phyloP scores from a whole-genome alignment of 2,797 vertebrate species.

The Syngnathus rostellatus region DNA sequence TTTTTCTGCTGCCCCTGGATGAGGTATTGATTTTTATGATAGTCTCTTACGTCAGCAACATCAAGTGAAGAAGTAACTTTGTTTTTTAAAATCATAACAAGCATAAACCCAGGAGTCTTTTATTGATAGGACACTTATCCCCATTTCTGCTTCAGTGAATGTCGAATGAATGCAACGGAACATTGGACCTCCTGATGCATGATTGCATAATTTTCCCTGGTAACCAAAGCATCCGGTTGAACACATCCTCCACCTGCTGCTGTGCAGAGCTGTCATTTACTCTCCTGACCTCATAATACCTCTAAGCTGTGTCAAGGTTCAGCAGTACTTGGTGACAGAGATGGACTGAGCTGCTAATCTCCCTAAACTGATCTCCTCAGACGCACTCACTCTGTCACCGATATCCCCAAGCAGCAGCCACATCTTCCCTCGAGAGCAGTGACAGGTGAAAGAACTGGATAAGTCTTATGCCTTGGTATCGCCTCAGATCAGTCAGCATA shows the following conservation, averaged over 20 bases:
- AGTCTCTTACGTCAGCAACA: slow-evolving; percentile 23
- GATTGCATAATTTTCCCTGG: slow-evolving; percentile 26
- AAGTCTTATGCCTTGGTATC: slow-evolving; percentile 57
- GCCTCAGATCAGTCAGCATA: slow-evolving; percentile 47
- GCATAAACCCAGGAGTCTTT: slow-evolving; percentile 11
- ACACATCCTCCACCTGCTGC: slow-evolving; percentile 18
- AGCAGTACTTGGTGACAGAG: slow-evolving; percentile 53
- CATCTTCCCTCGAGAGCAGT: slow-evolving; percentile 53
- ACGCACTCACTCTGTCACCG: slow-evolving; percentile 62
- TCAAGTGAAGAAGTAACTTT: slow-evolving; percentile 2
- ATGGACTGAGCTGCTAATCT: slow-evolving; percentile 68
- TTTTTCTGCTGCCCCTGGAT: slow-evolving; percentile 33
- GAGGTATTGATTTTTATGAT: slow-evolving; percentile 49
- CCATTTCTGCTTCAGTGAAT: slow-evolving; percentile 18
- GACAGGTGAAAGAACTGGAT: slow-evolving; percentile 63
- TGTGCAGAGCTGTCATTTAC: slow-evolving; percentile 40
- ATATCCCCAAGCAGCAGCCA: slow-evolving; percentile 53
- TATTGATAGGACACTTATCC: background rate
- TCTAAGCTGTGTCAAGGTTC: slow-evolving; percentile 61
- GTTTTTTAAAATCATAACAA: slow-evolving; percentile 1
- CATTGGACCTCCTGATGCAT: slow-evolving; percentile 8
- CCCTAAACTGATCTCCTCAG: slow-evolving; percentile 55
- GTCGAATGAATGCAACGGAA: background rate
- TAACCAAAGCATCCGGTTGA: slow-evolving; percentile 25
- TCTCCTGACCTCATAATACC: slow-evolving; percentile 54